Evolutionary conservation across 2,113 vertebrate genomes (phyloP).

Genomic region (Crotalus horridus): DNA sequence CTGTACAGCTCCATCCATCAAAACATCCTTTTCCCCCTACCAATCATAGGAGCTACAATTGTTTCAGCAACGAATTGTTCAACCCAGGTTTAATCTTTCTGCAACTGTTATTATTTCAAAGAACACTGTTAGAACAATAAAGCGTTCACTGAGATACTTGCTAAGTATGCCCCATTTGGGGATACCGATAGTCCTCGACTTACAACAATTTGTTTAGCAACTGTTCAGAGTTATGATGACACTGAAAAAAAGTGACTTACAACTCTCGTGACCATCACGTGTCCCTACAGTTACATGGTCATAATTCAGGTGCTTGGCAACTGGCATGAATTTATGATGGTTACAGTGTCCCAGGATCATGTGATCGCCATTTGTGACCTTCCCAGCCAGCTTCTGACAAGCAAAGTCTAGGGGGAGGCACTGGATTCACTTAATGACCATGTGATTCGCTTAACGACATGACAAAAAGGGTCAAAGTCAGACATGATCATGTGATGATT

Average conservation of each 20-base stretch:
- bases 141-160: conserved; percentile 23
- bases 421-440: neutral
- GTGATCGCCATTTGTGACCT: neutral
- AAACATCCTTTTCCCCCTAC: neutral
- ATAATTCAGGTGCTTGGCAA: neutral
- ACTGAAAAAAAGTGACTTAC: neutral
- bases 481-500: neutral
- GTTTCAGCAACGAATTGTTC: neutral
- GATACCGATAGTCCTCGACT: conserved; percentile 12
- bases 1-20: neutral
- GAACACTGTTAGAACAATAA: conserved; percentile 24
- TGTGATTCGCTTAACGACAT: neutral
- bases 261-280: neutral
- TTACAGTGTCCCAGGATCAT: neutral
- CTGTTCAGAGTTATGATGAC: neutral
- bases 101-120: conserved; percentile 25
- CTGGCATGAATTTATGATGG: neutral
- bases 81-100: neutral
- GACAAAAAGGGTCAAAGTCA: neutral
- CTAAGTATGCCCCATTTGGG: conserved; percentile 45
- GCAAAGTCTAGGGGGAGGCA: neutral
- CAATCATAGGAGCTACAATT: neutral
- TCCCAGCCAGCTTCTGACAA: neutral
- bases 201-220: neutral
- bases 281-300: neutral